Evolutionary conservation across 1,140 invertebrate species (phyloP).

Genomic region (Sminthurinus signatus): DNA sequence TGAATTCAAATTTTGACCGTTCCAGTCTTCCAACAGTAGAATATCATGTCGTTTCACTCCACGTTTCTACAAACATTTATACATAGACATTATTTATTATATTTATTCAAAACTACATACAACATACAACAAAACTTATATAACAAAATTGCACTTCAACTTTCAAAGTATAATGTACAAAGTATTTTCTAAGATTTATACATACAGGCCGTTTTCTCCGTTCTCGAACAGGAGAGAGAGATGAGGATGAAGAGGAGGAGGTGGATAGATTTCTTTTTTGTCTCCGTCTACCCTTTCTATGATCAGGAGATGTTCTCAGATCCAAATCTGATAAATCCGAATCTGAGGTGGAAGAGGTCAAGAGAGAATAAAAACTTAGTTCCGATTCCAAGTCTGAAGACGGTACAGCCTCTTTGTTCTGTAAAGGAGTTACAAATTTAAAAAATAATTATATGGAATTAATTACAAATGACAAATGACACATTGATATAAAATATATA

Average conservation of each 20-base stretch:
- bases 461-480: no score
- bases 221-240: constrained; percentile 25
- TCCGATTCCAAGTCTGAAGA: constrained; percentile 26
- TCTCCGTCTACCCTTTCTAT: constrained; percentile 12
- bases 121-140: no score
- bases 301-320: constrained; percentile 19
- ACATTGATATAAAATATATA: no score
- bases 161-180: no score
- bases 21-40: constrained; percentile 13
- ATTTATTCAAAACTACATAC: no score
- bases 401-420: constrained; percentile 21
- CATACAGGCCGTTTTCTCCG: constrained; percentile 13
- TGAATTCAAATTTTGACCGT: background rate
- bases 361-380: constrained; percentile 31
- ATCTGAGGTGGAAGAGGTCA: constrained; percentile 32
- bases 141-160: no score
- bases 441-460: constrained; percentile 2
- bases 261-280: constrained; percentile 2
- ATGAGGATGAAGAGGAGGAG: constrained; percentile 31
- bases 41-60: constrained; percentile 7
- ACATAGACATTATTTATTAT: no score
- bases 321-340: constrained; percentile 20
- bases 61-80: constrained; percentile 4
- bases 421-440: background rate
- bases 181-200: no score